Conservation (phyloP, 1,140 invertebrate species). For the Halictus rubicundus region DNA sequence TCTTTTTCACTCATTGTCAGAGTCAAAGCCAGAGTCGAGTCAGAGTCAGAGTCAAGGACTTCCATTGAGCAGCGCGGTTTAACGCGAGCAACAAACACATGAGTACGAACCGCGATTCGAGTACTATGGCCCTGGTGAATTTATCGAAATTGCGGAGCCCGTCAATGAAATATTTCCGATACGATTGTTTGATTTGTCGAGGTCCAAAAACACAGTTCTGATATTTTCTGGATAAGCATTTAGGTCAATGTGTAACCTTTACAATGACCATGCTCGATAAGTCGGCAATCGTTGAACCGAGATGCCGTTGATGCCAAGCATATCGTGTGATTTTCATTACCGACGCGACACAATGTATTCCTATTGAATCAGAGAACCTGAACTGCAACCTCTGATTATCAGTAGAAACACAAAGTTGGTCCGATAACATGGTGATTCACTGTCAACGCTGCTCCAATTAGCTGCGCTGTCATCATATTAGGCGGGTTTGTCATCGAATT, state of each 20-base stretch:
- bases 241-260: background rate
- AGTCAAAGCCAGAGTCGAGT: no score
- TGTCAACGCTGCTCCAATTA: background rate
- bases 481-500: no score
- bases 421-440: background rate
- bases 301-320: no score
- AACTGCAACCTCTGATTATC: background rate
- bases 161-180: no score
- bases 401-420: background rate
- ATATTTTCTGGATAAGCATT: background rate
- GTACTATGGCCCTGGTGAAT: background rate
- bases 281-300: background rate
- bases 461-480: no score
- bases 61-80: background rate
- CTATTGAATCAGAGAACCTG: background rate
- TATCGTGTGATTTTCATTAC: no score
- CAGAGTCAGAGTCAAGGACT: background rate
- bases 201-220: no score
- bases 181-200: background rate
- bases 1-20: no score
- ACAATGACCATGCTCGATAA: slow-evolving; percentile 9
- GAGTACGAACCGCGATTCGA: background rate
- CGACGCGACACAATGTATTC: background rate
- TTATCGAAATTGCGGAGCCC: background rate
- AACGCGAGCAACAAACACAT: background rate